Conservation (phyloP, 2,113 vertebrate genomes). For the Paedocypris sp. region DNA sequence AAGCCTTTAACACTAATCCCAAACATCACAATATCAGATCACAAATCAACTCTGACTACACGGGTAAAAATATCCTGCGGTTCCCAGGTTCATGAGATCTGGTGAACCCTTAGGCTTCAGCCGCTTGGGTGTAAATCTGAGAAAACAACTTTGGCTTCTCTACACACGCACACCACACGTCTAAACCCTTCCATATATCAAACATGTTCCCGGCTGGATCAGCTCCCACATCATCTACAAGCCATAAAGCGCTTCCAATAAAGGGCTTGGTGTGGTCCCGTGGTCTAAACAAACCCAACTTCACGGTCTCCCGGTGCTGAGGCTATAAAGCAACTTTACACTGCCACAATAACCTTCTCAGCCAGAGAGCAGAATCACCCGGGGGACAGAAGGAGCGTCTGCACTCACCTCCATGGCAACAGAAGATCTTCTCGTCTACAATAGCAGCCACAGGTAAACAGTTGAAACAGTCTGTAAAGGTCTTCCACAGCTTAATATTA, state of each 20-base stretch:
- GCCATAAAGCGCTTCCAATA: neutral
- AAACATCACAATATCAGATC: no score
- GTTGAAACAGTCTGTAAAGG: slow-evolving; percentile 71
- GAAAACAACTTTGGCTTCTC: no score
- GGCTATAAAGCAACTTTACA: neutral
- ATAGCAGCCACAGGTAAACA: slow-evolving; percentile 71
- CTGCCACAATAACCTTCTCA: no score
- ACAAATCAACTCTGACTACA: no score
- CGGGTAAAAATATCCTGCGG: no score
- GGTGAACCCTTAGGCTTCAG: no score
- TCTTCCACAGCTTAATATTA: slow-evolving; percentile 72
- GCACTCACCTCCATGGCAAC: slow-evolving; percentile 63
- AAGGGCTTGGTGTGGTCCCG: neutral
- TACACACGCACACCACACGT: no score
- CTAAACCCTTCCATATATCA: no score
- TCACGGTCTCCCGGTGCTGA: neutral
- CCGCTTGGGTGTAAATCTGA: no score
- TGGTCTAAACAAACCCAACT: neutral
- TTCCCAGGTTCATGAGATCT: no score
- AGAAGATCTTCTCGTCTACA: slow-evolving; percentile 72
- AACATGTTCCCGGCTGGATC: neutral
- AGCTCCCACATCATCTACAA: neutral
- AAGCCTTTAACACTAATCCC: no score
- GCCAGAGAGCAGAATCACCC: neutral
- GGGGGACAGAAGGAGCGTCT: neutral